phyloP scores from a whole-genome alignment of 1,140 invertebrate species.

The Leptestheria dahalacensis region DNA sequence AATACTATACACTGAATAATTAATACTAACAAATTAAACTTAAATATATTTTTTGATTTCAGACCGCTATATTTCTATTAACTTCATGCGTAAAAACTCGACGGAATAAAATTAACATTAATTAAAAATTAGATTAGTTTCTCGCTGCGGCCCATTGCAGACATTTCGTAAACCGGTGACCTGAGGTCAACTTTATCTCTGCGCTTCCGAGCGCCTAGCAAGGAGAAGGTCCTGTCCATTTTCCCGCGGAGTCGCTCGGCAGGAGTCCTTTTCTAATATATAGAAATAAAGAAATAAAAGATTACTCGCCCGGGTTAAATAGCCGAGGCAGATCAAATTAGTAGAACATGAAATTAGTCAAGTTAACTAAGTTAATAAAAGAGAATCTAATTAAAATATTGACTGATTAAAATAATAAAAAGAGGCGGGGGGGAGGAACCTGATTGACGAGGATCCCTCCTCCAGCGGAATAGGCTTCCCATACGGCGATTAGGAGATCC shows the following conservation, averaged over 20 bases:
- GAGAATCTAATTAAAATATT: background rate
- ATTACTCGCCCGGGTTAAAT: background rate
- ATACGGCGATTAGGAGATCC: slow-evolving; percentile 30
- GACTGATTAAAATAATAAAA: background rate
- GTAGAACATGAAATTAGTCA: background rate
- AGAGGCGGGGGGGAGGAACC: too few relatives aligned
- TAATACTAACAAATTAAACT: too few relatives aligned
- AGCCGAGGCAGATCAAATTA: background rate
- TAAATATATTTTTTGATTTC: too few relatives aligned
- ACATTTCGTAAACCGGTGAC: too few relatives aligned
- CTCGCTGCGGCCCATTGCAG: too few relatives aligned
- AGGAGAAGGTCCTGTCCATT: slow-evolving; percentile 5
- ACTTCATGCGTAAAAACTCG: too few relatives aligned
- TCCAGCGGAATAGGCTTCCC: slow-evolving; percentile 11
- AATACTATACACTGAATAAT: too few relatives aligned
- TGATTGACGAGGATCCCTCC: slow-evolving; percentile 9
- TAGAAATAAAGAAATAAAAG: too few relatives aligned
- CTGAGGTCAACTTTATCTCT: background rate
- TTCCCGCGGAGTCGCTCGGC: background rate
- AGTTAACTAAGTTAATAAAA: background rate
- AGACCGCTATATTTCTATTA: too few relatives aligned
- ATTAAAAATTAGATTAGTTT: too few relatives aligned
- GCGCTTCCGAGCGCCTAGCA: background rate
- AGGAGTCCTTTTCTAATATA: slow-evolving; percentile 3
- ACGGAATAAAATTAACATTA: too few relatives aligned